Conservation (phyloP, 92 coral and sea anemone species). For the Blastomussa wellsi region DNA sequence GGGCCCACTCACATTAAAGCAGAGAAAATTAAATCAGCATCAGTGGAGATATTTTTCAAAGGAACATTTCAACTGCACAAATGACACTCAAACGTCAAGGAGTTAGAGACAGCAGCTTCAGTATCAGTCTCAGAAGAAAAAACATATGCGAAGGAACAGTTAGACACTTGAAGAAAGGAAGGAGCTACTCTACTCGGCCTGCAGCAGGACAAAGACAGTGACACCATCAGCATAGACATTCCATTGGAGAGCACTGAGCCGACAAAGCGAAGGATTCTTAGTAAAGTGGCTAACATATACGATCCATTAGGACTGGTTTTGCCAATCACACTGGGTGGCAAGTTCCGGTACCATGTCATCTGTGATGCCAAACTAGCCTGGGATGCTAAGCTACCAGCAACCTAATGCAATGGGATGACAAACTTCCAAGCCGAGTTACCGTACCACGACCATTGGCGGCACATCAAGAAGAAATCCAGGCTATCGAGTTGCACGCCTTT, state of each 20-base stretch:
- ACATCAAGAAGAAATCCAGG: not conserved
- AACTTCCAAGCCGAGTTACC: too few species aligned
- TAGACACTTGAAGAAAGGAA: constrained; percentile 13
- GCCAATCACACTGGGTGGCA: too few species aligned
- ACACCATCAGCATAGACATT: constrained; percentile 21
- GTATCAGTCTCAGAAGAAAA: constrained; percentile 20
- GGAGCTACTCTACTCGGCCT: constrained; percentile 28
- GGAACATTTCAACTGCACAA: constrained; percentile 45
- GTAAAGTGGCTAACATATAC: constrained; percentile 11
- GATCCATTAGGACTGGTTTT: too few species aligned
- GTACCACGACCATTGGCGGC: too few species aligned
- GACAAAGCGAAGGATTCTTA: constrained; percentile 29
- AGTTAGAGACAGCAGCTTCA: constrained; percentile 25
- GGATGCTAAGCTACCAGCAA: too few species aligned
- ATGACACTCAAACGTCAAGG: constrained; percentile 23
- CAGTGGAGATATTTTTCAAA: constrained; percentile 17
- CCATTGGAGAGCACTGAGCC: constrained; percentile 18
- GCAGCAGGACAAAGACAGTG: constrained; percentile 26
- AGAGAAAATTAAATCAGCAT: constrained; percentile 25
- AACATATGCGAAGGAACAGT: constrained; percentile 37
- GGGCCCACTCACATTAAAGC: constrained; percentile 16
- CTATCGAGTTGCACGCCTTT: too few species aligned
- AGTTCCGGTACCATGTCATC: too few species aligned
- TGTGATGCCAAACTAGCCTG: too few species aligned
- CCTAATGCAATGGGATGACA: too few species aligned